Evolutionary conservation across 1,140 invertebrate genomes (phyloP).

Genomic region (Pachyrhynchus sulphureomaculatus): DNA sequence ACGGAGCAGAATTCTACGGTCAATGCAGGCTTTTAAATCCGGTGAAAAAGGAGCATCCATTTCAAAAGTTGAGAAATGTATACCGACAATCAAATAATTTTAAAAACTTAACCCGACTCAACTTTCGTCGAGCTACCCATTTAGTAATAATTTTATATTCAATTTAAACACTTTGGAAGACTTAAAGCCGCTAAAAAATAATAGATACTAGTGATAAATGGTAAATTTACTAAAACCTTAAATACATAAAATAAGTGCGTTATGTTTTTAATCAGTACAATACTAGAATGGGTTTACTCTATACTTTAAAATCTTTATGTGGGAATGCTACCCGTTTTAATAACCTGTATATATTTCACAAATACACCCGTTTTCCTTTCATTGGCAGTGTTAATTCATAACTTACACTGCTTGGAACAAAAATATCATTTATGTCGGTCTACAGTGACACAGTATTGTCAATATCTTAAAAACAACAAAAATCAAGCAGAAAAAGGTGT

Average conservation of each 20-base stretch:
- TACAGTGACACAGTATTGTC: conserved; percentile 1
- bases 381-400: conserved; percentile 1
- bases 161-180: too few relatives aligned
- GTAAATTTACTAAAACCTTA: not conserved
- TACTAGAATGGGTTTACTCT: not conserved
- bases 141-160: too few relatives aligned
- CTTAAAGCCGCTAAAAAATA: too few relatives aligned
- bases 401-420: conserved; percentile 3
- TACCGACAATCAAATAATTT: too few relatives aligned
- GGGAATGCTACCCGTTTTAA: conserved; percentile 2
- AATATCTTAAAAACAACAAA: not conserved
- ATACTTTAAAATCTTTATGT: conserved; percentile 3
- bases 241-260: not conserved
- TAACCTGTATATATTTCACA: conserved; percentile 13
- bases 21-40: too few relatives aligned
- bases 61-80: too few relatives aligned
- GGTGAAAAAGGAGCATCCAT: too few relatives aligned
- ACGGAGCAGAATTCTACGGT: too few relatives aligned
- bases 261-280: conserved; percentile 1
- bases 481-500: not conserved
- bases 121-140: too few relatives aligned
- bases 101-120: too few relatives aligned
- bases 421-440: not conserved
- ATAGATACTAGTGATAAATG: too few relatives aligned
- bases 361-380: conserved; percentile 4